Conservation (phyloP, 2,113 vertebrate genomes). For the Corydoras maculifer region DNA sequence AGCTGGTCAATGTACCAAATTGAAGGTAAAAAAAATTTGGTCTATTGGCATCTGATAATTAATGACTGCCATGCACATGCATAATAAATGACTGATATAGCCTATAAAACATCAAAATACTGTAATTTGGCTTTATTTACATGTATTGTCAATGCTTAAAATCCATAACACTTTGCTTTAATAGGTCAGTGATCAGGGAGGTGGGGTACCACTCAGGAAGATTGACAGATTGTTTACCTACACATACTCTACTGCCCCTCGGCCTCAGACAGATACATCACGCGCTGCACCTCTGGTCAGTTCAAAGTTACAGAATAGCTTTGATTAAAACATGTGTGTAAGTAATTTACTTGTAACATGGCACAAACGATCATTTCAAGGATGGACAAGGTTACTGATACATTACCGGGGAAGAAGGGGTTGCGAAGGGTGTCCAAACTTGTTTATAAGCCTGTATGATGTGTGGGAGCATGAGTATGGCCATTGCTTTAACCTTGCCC, state of each 20-base stretch:
- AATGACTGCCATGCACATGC: too few species aligned
- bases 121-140: too few species aligned
- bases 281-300: constrained; percentile 83
- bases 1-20: too few species aligned
- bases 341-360: neutral
- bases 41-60: too few species aligned
- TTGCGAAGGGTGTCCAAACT: neutral
- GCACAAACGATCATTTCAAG: neutral
- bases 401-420: too few species aligned
- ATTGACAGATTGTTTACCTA: constrained; percentile 94
- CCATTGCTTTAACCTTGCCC: neutral
- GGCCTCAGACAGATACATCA: constrained; percentile 76
- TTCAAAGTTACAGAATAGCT: constrained; percentile 3
- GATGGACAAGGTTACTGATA: too few species aligned
- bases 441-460: neutral
- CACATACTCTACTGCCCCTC: constrained; percentile 92
- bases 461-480: neutral
- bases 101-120: too few species aligned
- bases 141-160: too few species aligned
- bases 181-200: constrained; percentile 90
- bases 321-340: neutral
- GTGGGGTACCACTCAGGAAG: constrained; percentile 90
- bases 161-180: neutral
- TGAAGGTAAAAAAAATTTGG: too few species aligned
- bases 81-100: too few species aligned